phyloP scores from a whole-genome alignment of 37 sponge, comb jelly and placozoan genomes.

The Amphimedon queenslandica region DNA sequence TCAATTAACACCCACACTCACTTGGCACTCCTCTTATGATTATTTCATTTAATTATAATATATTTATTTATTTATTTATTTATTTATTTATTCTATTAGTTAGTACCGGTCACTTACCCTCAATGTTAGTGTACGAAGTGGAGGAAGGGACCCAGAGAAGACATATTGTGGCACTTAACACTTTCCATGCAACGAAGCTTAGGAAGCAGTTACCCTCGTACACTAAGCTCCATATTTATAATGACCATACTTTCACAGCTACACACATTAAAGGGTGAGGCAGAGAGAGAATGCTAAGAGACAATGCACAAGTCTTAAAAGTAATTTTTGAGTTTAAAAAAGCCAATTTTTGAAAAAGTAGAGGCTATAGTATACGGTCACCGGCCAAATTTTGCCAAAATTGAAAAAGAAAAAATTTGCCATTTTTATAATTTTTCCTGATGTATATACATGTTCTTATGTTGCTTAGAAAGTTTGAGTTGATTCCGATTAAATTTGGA shows the following conservation, averaged over 20 bases:
- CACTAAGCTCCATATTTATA: conserved; percentile 60
- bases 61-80: background rate
- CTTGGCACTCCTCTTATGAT: background rate
- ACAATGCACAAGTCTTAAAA: too few species aligned
- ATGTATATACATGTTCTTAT: too few species aligned
- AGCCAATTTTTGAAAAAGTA: too few species aligned
- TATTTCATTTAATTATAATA: background rate
- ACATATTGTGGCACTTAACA: conserved; percentile 34
- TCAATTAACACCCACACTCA: background rate
- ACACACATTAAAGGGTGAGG: conserved; percentile 42
- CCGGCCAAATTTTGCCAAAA: too few species aligned
- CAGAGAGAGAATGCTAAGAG: too few species aligned
- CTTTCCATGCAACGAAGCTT: conserved; percentile 42
- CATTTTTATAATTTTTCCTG: too few species aligned
- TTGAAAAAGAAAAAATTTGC: too few species aligned
- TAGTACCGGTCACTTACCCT: conserved; percentile 9
- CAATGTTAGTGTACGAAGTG: conserved; percentile 60
- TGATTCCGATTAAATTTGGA: too few species aligned
- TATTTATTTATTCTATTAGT: background rate
- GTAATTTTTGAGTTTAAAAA: too few species aligned
- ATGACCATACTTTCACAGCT: conserved; percentile 55
- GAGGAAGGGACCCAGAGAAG: conserved; percentile 3
- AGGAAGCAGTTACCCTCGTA: conserved; percentile 13
- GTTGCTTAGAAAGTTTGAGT: too few species aligned
- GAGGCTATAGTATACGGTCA: too few species aligned